A percentile compares a stretch with the other conserved stretches of the same genome.
These are phyloP conservation scores for Phylloscopus trochiloides DNA, from an alignment of 2,113 vertebrate species.

Conservation along the genomic window DNA sequence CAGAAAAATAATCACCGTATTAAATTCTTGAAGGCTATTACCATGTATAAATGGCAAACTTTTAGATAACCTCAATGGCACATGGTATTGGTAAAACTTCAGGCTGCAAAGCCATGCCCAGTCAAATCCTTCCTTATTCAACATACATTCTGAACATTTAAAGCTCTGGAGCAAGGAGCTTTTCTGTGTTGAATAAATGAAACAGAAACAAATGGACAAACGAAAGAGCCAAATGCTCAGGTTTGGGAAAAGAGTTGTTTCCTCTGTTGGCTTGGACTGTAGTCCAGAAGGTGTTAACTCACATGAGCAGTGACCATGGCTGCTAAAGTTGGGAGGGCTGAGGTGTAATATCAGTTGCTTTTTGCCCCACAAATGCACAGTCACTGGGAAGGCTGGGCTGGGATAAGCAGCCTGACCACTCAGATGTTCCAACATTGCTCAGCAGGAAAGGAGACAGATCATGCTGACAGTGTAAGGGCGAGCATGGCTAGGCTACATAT, in stretches of 20 bases:
- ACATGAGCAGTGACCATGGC: fast-evolving
- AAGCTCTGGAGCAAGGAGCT: neutral
- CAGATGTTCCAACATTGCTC: neutral
- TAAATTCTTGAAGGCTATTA: neutral
- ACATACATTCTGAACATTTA: neutral
- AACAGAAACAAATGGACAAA: neutral
- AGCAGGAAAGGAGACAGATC: neutral
- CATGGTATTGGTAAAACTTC: neutral
- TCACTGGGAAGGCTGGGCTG: fast-evolving
- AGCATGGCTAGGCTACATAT: neutral
- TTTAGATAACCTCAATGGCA: neutral
- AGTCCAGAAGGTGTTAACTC: neutral
- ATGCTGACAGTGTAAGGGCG: neutral
- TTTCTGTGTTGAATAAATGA: neutral
- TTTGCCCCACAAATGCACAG: neutral
- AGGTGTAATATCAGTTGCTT: neutral
- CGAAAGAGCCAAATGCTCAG: neutral
- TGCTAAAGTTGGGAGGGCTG: neutral
- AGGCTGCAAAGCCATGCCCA: neutral
- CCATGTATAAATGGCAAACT: neutral
- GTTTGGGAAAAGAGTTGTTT: neutral
- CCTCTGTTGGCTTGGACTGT: neutral
- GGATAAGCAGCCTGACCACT: neutral
- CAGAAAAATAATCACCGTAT: neutral
- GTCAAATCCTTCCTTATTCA: neutral